Conservation (phyloP, 2,113 vertebrate species). For the Vimba vimba region DNA sequence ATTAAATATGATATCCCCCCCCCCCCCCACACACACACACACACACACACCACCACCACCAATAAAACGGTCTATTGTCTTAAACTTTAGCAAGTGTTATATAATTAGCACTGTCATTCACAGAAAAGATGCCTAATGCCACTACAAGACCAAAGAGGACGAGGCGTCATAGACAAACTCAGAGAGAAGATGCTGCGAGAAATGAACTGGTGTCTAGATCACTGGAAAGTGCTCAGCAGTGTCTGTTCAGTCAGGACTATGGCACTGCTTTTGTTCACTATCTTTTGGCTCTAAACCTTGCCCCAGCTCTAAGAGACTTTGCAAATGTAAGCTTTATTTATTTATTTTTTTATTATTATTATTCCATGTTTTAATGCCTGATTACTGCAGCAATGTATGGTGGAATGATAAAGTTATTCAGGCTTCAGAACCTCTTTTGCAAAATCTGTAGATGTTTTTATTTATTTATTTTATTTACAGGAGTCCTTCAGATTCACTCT, state of each 20-base stretch:
- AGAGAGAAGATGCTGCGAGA: constrained; percentile 77
- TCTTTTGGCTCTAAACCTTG: constrained; percentile 90
- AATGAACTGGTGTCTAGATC: constrained; percentile 87
- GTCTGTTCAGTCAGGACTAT: constrained; percentile 86
- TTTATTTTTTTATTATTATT: background rate
- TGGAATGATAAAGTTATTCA: background rate
- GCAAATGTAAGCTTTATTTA: constrained; percentile 65
- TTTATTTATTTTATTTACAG: constrained; percentile 66
- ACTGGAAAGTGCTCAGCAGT: constrained; percentile 91
- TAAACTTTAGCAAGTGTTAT: too few species aligned
- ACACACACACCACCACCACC: too few species aligned
- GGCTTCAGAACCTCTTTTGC: too few species aligned
- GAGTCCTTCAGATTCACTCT: constrained; percentile 95
- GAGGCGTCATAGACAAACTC: constrained; percentile 65
- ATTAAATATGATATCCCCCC: background rate
- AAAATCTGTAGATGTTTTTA: background rate
- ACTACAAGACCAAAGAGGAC: constrained; percentile 66
- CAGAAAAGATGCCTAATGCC: constrained; percentile 75
- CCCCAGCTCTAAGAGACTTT: constrained; percentile 85
- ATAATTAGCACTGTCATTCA: background rate
- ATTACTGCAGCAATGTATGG: background rate
- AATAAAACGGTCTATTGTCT: background rate
- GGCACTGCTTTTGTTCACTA: constrained; percentile 96
- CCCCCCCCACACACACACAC: too few species aligned
- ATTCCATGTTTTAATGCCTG: background rate